Conservation (phyloP, 1,140 invertebrate genomes). For the Gonatopus flavifemur region DNA sequence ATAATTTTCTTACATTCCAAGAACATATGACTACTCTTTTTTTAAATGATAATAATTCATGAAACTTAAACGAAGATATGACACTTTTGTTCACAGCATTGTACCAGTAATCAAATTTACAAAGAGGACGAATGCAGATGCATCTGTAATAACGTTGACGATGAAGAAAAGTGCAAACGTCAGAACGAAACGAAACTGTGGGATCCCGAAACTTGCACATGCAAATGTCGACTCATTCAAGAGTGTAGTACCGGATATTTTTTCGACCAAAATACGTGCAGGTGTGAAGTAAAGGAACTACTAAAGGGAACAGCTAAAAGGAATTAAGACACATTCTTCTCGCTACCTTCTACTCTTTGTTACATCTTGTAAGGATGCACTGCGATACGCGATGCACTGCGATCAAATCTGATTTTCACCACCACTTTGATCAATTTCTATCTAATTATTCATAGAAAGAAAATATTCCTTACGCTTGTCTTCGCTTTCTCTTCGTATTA, state of each 20-base stretch:
- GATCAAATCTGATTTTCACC: neutral
- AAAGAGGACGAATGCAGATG: slow-evolving; percentile 62
- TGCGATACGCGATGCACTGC: slow-evolving; percentile 10
- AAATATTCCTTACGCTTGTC: too few relatives aligned
- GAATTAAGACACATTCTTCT: slow-evolving; percentile 8
- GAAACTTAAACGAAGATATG: too few relatives aligned
- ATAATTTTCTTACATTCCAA: too few relatives aligned
- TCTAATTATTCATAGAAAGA: too few relatives aligned
- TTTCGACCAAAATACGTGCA: slow-evolving; percentile 65
- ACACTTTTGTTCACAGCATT: slow-evolving; percentile 58
- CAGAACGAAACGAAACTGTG: slow-evolving; percentile 61
- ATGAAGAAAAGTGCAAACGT: slow-evolving; percentile 60
- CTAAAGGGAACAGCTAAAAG: slow-evolving; percentile 11
- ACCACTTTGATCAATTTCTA: too few relatives aligned
- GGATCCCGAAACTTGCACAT: slow-evolving; percentile 63
- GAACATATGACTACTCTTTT: neutral
- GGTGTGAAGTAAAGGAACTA: slow-evolving; percentile 53
- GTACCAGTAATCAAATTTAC: slow-evolving; percentile 63
- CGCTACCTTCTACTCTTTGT: slow-evolving; percentile 10
- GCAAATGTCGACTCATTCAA: slow-evolving; percentile 59
- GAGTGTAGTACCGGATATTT: slow-evolving; percentile 64
- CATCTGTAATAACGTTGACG: slow-evolving; percentile 63
- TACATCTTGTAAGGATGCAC: slow-evolving; percentile 20
- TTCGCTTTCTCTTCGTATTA: too few relatives aligned
- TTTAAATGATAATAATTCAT: too few relatives aligned